Evolutionary conservation across 1,140 invertebrate species (phyloP), one percentile per base, ranked within the genome.

Genomic region (Pogonus chalceus): DNA sequence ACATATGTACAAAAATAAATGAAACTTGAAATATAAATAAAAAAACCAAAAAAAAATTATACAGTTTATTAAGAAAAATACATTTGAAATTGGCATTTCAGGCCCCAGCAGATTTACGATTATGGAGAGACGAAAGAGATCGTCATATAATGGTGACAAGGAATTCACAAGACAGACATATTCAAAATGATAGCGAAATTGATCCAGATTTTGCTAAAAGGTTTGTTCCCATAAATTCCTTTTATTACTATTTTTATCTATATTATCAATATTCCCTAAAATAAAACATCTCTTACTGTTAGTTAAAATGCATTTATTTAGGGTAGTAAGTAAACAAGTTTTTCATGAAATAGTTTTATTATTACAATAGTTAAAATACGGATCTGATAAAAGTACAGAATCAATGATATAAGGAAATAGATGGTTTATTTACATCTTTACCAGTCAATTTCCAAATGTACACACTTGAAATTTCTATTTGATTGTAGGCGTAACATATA

Each of bases 181-280:
- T 9, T 10, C 37, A 9, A 18, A 37, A 49, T 10, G 55, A 58
- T 10, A 20, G 49, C 24, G 58, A 60, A 23, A 51, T 48, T 24
- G 56, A 60, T 48, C 50, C 56, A 35, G 53, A 58, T 46, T 35
- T 46, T 54, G 51, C 53, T 24, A 58, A 54, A 54, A 47, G 46
- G 56, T 57, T 51, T 23, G 54, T 50, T 31, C 26, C 4, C n/a
- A n/a, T n/a, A n/a, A n/a, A n/a, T n/a, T n/a, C n/a, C n/a, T n/a
- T n/a, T n/a, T n/a, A n/a, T n/a, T n/a, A n/a, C n/a, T n/a, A n/a
- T n/a, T n/a, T n/a, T n/a, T n/a, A n/a, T n/a, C n/a, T n/a, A n/a
- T n/a, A n/a, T n/a, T n/a, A n/a, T n/a, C n/a, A n/a, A n/a, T n/a
- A n/a, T n/a, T n/a, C n/a, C n/a, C n/a, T n/a, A n/a, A n/a, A n/a